Evolutionary conservation across 2,888 invertebrate species (phyloP).

Genomic region (Sipha maydis): DNA sequence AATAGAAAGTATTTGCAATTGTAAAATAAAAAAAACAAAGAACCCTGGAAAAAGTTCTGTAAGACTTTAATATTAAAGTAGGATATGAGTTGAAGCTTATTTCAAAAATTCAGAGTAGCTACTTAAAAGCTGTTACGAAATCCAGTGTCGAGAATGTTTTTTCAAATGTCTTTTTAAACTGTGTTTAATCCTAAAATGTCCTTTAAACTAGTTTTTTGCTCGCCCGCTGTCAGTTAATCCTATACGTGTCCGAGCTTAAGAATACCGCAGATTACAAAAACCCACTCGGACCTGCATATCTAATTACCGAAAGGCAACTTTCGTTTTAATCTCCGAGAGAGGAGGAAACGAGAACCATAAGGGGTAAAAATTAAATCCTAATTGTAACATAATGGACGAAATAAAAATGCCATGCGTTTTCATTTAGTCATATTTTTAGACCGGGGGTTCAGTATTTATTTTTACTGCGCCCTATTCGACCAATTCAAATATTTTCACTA

Average conservation of each 20-base stretch:
- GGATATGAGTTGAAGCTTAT: conserved; percentile 49
- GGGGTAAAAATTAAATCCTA: conserved; percentile 58
- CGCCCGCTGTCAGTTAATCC: conserved; percentile 53
- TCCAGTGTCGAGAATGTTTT: conserved; percentile 60
- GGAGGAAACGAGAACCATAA: conserved; percentile 34
- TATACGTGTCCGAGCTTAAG: conserved; percentile 62
- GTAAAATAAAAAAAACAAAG: conserved; percentile 1
- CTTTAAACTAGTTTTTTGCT: conserved; percentile 61
- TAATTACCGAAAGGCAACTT: conserved; percentile 61
- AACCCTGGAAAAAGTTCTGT: conserved; percentile 18
- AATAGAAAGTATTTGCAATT: conserved; percentile 23
- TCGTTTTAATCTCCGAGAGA: conserved; percentile 56
- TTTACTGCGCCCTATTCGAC: conserved; percentile 47
- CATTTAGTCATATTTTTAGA: conserved; percentile 44
- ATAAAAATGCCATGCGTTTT: conserved; percentile 51
- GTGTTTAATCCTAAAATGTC: conserved; percentile 60
- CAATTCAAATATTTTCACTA: conserved; percentile 49
- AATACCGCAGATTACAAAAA: conserved; percentile 62
- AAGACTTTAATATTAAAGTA: conserved; percentile 44
- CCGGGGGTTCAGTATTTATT: neutral
- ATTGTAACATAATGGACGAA: conserved; percentile 56
- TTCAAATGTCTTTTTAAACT: conserved; percentile 62
- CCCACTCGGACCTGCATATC: conserved; percentile 61
- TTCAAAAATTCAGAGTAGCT: conserved; percentile 53
- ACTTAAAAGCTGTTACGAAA: conserved; percentile 50